Conservation (phyloP, 2,113 vertebrate genomes). For the Cacatua alba region DNA sequence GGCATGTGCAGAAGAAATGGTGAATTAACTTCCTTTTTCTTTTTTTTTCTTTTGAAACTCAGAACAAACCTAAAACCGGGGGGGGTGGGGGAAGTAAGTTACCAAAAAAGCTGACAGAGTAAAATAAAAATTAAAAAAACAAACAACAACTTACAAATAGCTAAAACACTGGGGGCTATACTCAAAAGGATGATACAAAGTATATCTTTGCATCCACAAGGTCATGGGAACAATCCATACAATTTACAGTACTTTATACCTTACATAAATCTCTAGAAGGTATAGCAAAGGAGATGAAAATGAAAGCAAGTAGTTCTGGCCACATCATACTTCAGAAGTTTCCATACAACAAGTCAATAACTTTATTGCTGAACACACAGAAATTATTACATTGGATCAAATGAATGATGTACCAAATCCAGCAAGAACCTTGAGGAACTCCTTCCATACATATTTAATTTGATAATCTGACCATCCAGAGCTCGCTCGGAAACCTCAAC, state of each 20-base stretch:
- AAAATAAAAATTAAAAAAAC: not conserved
- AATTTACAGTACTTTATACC: not conserved
- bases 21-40: not conserved
- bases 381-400: not conserved
- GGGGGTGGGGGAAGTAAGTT: too few species aligned
- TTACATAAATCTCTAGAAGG: not conserved
- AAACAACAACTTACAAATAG: not conserved
- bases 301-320: not conserved
- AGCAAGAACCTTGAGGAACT: not conserved
- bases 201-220: not conserved
- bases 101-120: not conserved
- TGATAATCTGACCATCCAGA: not conserved
- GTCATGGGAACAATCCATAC: not conserved
- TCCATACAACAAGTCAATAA: not conserved
- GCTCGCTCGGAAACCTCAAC: not conserved
- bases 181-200: not conserved
- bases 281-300: not conserved
- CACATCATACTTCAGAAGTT: not conserved
- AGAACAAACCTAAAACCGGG: too few species aligned
- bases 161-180: not conserved
- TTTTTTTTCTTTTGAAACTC: too few species aligned
- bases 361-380: not conserved
- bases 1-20: not conserved
- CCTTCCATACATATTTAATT: not conserved
- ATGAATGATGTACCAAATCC: not conserved